phyloP scores from a whole-genome alignment of 2,797 vertebrate species.

The Molossus alvarezi region DNA sequence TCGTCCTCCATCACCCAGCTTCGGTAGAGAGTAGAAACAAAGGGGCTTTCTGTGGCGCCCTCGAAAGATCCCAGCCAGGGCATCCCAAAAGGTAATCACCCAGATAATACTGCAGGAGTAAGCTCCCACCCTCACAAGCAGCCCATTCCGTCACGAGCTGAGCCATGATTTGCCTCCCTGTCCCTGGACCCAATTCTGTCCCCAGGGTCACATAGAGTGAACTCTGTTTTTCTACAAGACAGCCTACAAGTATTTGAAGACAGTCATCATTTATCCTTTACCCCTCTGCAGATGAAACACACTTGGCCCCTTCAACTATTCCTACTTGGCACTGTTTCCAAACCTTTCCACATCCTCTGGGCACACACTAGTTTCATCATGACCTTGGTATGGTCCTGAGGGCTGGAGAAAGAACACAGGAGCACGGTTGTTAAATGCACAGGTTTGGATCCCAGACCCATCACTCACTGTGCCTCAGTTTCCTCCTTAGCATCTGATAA shows the following conservation, averaged over 20 bases:
- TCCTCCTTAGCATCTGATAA: not conserved
- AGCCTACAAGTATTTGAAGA: constrained; percentile 38
- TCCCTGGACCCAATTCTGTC: not conserved
- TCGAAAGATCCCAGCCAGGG: not conserved
- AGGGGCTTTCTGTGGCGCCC: not conserved
- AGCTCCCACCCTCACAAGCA: not conserved
- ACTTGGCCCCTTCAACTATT: not conserved
- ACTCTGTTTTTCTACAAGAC: not conserved
- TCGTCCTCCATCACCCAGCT: not conserved
- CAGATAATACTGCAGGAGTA: not conserved
- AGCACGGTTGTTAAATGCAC: not conserved
- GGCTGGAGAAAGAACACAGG: not conserved
- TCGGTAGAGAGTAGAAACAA: not conserved
- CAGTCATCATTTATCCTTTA: not conserved
- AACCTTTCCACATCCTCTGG: not conserved
- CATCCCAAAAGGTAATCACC: not conserved
- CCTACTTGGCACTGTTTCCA: constrained; percentile 32
- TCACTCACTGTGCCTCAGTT: not conserved
- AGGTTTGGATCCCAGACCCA: not conserved
- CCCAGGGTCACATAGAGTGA: not conserved
- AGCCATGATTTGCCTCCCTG: not conserved
- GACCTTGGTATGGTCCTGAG: not conserved
- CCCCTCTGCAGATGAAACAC: constrained; percentile 26
- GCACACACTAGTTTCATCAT: not conserved
- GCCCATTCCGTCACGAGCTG: not conserved